Percentiles rank a stretch among this genome's conserved stretches.
These are phyloP conservation scores for Taxidea taxus DNA, from an alignment of 2,113 vertebrate species.

Conservation along the genomic window DNA sequence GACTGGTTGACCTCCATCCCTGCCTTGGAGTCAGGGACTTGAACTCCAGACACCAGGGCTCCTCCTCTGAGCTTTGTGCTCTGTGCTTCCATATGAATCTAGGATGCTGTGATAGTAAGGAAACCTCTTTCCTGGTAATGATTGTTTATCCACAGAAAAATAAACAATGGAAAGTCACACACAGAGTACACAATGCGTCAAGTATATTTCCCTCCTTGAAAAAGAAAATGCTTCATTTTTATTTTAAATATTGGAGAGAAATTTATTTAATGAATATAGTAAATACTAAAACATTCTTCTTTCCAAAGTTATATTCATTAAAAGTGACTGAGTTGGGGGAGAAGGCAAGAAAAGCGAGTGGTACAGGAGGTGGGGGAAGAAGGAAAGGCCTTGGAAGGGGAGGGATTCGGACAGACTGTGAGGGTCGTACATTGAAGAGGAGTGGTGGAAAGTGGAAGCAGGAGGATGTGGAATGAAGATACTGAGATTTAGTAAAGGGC, in stretches of 20 bases:
- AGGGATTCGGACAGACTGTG: too few relatives aligned
- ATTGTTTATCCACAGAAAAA: neutral
- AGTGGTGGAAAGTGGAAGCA: neutral
- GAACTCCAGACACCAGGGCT: neutral
- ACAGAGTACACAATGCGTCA: neutral
- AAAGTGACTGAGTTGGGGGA: neutral
- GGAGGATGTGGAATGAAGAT: neutral
- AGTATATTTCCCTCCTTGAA: neutral
- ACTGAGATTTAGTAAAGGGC: neutral
- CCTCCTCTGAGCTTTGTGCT: neutral
- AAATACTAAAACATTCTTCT: neutral
- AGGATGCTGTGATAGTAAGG: neutral
- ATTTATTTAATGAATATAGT: neutral
- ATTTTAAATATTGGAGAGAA: constrained; percentile 1
- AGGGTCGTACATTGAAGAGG: fast-evolving
- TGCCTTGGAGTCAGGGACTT: neutral
- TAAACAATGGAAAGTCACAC: neutral
- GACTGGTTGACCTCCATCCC: neutral
- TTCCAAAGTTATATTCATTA: neutral
- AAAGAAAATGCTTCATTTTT: neutral
- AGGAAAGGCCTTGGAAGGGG: neutral
- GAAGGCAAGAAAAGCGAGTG: neutral
- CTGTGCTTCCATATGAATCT: neutral
- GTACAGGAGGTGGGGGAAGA: neutral
- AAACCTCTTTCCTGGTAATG: neutral